Evolutionary conservation across 2,113 vertebrate species (phyloP).

Genomic region (Lophius piscatorius): DNA sequence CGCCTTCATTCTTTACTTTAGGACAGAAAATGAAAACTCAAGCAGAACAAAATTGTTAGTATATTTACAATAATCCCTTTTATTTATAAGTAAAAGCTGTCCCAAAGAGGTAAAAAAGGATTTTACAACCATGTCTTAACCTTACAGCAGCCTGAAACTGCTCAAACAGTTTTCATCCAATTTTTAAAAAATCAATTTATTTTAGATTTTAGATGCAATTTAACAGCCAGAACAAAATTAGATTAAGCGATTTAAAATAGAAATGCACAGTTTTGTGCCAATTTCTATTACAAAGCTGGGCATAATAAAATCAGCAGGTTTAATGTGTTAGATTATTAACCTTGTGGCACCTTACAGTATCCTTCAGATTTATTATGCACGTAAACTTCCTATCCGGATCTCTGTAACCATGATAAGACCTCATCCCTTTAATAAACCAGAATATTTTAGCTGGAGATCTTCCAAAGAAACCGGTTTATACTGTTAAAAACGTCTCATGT

Average conservation of each 20-base stretch:
- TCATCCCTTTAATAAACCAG: too few species aligned
- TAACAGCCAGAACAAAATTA: neutral
- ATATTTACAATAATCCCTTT: slow-evolving; percentile 35
- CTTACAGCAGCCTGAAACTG: slow-evolving; percentile 9
- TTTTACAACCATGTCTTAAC: neutral
- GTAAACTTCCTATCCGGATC: too few species aligned
- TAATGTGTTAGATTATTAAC: neutral
- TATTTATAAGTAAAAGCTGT: slow-evolving; percentile 7
- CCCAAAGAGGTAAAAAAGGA: neutral
- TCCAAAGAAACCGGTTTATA: too few species aligned
- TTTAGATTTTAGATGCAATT: slow-evolving; percentile 17
- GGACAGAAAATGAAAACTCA: neutral
- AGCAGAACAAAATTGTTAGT: neutral
- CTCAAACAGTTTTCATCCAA: too few species aligned
- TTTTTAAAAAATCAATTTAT: too few species aligned
- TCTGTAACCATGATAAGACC: too few species aligned
- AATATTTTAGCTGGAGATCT: too few species aligned
- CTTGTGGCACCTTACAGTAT: neutral
- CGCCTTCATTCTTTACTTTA: neutral
- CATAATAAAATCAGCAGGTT: slow-evolving; percentile 2
- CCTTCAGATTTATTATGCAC: too few species aligned
- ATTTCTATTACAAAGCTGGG: neutral
- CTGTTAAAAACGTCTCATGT: too few species aligned
- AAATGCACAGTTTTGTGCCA: neutral
- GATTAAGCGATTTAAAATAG: neutral